Conservation (phyloP, 2,888 invertebrate genomes). For the Luperina nickerlii region DNA sequence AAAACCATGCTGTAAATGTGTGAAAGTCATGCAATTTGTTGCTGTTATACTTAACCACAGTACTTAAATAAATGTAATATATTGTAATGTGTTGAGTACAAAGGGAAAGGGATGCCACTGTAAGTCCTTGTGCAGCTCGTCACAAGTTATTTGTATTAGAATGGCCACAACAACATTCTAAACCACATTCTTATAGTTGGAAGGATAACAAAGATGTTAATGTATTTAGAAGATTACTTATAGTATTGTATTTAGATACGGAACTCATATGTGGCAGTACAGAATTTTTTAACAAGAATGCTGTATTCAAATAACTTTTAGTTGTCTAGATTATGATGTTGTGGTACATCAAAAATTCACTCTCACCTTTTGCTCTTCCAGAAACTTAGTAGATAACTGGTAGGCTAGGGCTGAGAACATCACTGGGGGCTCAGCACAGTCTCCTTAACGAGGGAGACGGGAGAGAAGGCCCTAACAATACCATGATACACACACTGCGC, state of each 20-base stretch:
- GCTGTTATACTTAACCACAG: background rate
- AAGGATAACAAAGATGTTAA: background rate
- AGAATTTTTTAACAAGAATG: background rate
- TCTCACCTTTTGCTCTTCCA: slow-evolving; percentile 85
- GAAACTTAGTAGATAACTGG: slow-evolving; percentile 85
- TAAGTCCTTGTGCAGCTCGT: background rate
- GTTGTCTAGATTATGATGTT: background rate
- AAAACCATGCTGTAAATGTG: slow-evolving; percentile 34
- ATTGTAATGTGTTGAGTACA: background rate
- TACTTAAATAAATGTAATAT: slow-evolving; percentile 18
- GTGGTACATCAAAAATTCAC: background rate
- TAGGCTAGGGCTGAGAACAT: slow-evolving; percentile 87
- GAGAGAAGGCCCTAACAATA: slow-evolving; percentile 65
- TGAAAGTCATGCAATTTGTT: slow-evolving; percentile 40
- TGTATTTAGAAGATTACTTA: background rate
- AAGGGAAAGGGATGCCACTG: slow-evolving; percentile 48
- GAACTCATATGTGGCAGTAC: background rate
- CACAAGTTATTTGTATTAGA: background rate
- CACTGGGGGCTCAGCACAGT: slow-evolving; percentile 73
- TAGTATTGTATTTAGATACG: background rate
- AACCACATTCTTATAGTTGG: background rate
- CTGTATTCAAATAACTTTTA: background rate
- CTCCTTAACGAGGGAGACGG: slow-evolving; percentile 76
- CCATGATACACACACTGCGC: slow-evolving; percentile 74
- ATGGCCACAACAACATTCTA: slow-evolving; percentile 5